A percentile compares a stretch with the other conserved stretches of the same genome.
Conservation (phyloP, 2,113 vertebrate species). For the Zosterops japonicus region DNA sequence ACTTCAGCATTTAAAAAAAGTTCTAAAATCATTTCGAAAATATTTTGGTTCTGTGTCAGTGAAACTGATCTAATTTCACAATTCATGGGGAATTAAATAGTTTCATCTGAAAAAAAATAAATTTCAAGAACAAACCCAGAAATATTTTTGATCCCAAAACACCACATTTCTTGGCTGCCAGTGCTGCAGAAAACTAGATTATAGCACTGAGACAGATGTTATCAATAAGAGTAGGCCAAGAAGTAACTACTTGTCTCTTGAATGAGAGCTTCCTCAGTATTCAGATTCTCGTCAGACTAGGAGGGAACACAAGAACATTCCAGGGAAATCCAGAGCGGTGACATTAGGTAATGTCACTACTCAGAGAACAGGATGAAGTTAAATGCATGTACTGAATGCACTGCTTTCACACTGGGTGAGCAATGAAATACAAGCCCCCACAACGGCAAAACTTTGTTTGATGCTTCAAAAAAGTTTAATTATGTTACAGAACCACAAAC, state of each 20-base stretch:
- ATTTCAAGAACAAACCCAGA: not conserved
- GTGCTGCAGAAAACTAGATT: not conserved
- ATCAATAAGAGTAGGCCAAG: constrained; percentile 24
- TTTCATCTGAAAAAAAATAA: not conserved
- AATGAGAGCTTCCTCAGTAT: not conserved
- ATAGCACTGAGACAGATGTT: constrained; percentile 43
- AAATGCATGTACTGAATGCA: not conserved
- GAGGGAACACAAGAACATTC: not conserved
- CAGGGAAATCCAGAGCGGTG: not conserved
- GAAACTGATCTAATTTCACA: constrained; percentile 35
- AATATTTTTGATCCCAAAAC: constrained; percentile 8
- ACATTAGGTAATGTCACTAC: not conserved
- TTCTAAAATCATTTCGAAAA: not conserved
- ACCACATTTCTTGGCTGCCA: constrained; percentile 45
- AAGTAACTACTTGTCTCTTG: not conserved
- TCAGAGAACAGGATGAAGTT: not conserved
- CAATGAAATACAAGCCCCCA: not conserved
- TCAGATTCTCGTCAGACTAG: not conserved
- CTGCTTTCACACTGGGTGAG: not conserved
- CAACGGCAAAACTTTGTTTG: not conserved
- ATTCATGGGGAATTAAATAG: not conserved
- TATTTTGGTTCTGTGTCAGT: constrained; percentile 21
- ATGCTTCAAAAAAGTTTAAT: not conserved
- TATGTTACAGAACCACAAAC: not conserved
- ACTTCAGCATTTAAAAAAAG: not conserved